Percentiles rank a stretch among this genome's conserved stretches.
These are phyloP conservation scores for Trididemnum nubilum DNA, from an alignment of 23 tunicate genomes.

Conservation along the genomic window DNA sequence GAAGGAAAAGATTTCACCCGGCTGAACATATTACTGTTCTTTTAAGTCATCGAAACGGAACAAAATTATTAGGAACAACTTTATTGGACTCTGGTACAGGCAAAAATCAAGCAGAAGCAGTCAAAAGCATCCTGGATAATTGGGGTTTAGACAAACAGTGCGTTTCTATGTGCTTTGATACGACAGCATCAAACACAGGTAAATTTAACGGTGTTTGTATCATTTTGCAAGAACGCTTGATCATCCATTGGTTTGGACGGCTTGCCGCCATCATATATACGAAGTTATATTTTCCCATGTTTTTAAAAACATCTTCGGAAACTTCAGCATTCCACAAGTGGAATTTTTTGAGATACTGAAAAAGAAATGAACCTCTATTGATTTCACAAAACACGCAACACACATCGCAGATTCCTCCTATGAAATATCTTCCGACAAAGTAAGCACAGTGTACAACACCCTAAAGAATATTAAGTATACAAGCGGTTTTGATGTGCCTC, in stretches of 20 bases:
- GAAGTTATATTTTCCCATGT: not conserved
- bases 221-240: not conserved
- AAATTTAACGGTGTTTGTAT: constrained; percentile 5
- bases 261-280: not conserved
- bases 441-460: not conserved
- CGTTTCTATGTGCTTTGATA: constrained; percentile 15
- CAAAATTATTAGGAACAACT: not conserved
- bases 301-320: not conserved
- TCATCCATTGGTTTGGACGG: not conserved
- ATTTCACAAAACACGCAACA: not conserved
- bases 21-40: not conserved
- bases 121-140: not conserved
- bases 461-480: not conserved
- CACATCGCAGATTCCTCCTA: not conserved
- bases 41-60: not conserved
- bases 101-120: not conserved
- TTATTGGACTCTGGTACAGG: not conserved
- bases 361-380: not conserved
- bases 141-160: not conserved
- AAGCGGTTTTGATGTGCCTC: not conserved
- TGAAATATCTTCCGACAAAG: not conserved
- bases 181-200: constrained; percentile 13
- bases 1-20: not conserved
- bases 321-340: not conserved
- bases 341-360: not conserved